Evolutionary conservation across 2,888 invertebrate species (phyloP).

Genomic region (Cheiracanthium punctorium): DNA sequence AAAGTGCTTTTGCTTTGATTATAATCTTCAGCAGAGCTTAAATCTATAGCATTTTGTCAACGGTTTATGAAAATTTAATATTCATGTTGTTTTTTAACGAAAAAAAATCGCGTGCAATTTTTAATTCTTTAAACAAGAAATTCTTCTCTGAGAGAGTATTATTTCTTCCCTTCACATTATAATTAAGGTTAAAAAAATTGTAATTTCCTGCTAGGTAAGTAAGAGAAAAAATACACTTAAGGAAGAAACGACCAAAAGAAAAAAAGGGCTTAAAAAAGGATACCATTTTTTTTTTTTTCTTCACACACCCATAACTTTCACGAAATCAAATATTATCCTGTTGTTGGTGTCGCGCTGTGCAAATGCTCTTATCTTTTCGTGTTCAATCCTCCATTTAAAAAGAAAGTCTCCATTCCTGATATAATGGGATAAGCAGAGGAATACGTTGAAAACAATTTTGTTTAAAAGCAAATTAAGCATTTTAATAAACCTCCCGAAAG

Average conservation of each 20-base stretch:
- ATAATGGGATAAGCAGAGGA: neutral
- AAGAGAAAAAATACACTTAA: neutral
- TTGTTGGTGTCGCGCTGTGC: neutral
- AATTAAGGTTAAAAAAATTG: conserved; percentile 8
- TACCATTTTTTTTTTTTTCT: neutral
- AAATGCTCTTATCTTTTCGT: neutral
- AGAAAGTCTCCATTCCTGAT: neutral
- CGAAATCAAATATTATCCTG: neutral
- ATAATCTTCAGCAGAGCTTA: conserved; percentile 7
- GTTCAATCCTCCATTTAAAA: neutral
- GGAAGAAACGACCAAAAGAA: neutral
- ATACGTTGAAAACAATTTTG: neutral
- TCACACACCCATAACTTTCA: neutral
- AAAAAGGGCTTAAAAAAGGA: too few species aligned
- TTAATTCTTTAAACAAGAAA: conserved; percentile 13
- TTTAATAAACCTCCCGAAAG: neutral
- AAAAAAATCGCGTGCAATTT: neutral
- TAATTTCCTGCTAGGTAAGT: neutral
- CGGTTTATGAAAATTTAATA: conserved; percentile 15
- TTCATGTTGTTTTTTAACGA: neutral
- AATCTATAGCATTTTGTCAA: conserved; percentile 11
- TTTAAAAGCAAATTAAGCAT: neutral
- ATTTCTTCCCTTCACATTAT: neutral
- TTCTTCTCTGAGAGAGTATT: neutral
- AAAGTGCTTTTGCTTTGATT: conserved; percentile 13